Conservation (phyloP, 1,140 invertebrate species). For the Leucophenga varia region DNA sequence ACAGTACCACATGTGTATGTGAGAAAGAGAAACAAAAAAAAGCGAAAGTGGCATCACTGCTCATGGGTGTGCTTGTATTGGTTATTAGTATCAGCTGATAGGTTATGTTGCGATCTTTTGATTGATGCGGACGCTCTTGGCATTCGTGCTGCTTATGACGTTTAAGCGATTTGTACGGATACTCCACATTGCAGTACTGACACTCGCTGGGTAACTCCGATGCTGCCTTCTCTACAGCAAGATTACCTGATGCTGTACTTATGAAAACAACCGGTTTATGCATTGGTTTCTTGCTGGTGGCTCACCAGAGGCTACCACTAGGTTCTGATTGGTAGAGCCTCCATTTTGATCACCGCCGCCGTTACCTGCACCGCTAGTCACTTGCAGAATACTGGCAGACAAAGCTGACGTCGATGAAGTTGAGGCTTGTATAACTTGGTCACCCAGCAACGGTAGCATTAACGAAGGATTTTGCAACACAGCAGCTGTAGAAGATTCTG, state of each 20-base stretch:
- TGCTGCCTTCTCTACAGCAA: conserved; percentile 93
- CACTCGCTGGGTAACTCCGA: conserved; percentile 87
- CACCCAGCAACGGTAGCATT: conserved; percentile 34
- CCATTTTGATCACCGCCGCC: conserved; percentile 34
- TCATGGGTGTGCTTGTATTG: conserved; percentile 67
- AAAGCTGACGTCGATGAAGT: conserved; percentile 26
- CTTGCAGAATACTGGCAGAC: background rate
- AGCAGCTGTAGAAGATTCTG: conserved; percentile 48
- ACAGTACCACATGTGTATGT: too few species aligned
- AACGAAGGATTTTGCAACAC: conserved; percentile 42
- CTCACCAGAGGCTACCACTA: conserved; percentile 39
- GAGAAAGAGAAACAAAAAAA: too few species aligned
- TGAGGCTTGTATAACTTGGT: conserved; percentile 37
- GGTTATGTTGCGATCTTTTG: conserved; percentile 76
- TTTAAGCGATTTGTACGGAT: conserved; percentile 78
- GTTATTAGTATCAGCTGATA: conserved; percentile 81
- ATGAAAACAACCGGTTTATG: conserved; percentile 62
- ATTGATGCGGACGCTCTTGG: conserved; percentile 85
- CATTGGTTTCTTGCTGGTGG: conserved; percentile 60
- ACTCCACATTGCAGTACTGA: conserved; percentile 79
- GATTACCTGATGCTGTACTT: conserved; percentile 75
- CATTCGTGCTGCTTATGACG: conserved; percentile 81
- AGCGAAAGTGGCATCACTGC: too few species aligned
- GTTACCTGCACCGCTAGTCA: conserved; percentile 4
- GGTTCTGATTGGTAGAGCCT: conserved; percentile 11